Evolutionary conservation across 2,113 vertebrate species (phyloP).

Genomic region (Struthidea cinerea): DNA sequence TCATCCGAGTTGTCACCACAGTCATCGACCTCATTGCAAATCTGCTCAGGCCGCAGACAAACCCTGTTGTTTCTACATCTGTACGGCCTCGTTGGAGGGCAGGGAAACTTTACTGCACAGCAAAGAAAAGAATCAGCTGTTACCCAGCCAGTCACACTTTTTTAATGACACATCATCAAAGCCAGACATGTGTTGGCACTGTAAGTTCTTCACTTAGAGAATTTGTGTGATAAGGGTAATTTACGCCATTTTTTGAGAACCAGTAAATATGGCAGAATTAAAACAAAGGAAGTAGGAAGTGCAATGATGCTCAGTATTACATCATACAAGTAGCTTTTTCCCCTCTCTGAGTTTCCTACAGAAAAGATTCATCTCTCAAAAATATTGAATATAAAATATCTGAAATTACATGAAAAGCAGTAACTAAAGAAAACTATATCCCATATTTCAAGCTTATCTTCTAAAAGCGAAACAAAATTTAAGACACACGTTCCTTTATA

Average conservation of each 20-base stretch:
- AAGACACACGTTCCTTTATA: not conserved
- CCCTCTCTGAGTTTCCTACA: not conserved
- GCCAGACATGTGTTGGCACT: not conserved
- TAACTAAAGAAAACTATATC: not conserved
- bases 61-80: slow-evolving; percentile 89
- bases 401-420: not conserved
- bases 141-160: not conserved
- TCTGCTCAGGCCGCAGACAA: slow-evolving; percentile 84
- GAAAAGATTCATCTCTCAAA: not conserved
- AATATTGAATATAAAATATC: not conserved
- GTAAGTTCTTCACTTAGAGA: not conserved
- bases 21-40: slow-evolving; percentile 91
- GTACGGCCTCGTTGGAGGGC: slow-evolving; percentile 87
- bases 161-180: not conserved
- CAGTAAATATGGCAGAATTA: not conserved
- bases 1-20: slow-evolving; percentile 97
- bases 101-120: slow-evolving; percentile 83
- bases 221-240: not conserved
- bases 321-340: not conserved
- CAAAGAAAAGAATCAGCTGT: not conserved
- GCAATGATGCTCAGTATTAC: not conserved
- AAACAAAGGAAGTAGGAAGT: not conserved
- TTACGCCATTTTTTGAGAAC: not conserved
- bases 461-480: not conserved
- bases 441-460: not conserved